Conservation (phyloP, 2,888 invertebrate genomes). For the Drosophila parthenogenetica region DNA sequence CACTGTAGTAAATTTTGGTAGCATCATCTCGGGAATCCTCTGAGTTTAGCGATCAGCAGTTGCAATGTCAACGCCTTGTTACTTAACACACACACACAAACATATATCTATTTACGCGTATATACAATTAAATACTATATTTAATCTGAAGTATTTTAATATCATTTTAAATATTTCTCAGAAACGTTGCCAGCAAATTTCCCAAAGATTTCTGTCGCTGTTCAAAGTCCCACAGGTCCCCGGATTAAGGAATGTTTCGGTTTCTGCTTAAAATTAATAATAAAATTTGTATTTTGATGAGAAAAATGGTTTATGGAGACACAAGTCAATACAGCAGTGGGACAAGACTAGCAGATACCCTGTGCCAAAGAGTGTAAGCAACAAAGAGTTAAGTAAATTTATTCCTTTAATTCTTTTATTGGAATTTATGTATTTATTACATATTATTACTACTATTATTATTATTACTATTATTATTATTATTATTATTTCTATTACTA, state of each 20-base stretch:
- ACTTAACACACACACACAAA: conserved; percentile 9
- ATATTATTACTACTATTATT: no score
- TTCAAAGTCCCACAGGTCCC: conserved; percentile 9
- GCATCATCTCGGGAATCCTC: conserved; percentile 12
- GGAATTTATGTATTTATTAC: no score
- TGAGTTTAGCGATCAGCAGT: neutral
- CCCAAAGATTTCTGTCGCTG: conserved; percentile 1
- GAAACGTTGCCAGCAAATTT: conserved; percentile 40
- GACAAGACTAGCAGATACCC: no score
- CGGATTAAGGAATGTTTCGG: conserved; percentile 1
- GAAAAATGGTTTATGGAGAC: neutral
- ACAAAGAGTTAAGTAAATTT: no score
- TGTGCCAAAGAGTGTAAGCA: no score
- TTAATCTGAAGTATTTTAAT: conserved; percentile 39
- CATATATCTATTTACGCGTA: neutral
- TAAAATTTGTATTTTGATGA: neutral
- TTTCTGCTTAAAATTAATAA: neutral
- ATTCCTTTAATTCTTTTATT: no score
- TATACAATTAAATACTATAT: conserved; percentile 1
- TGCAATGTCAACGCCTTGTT: conserved; percentile 48
- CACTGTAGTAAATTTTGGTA: conserved; percentile 24
- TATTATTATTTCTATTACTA: no score
- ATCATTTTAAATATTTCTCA: conserved; percentile 37
- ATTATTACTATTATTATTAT: no score
- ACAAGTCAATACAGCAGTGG: neutral